A percentile compares a stretch with the other conserved stretches of the same genome.
These are phyloP conservation scores for Muschampia staudingeri DNA, from an alignment of 2,888 invertebrate species.

Conservation along the genomic window DNA sequence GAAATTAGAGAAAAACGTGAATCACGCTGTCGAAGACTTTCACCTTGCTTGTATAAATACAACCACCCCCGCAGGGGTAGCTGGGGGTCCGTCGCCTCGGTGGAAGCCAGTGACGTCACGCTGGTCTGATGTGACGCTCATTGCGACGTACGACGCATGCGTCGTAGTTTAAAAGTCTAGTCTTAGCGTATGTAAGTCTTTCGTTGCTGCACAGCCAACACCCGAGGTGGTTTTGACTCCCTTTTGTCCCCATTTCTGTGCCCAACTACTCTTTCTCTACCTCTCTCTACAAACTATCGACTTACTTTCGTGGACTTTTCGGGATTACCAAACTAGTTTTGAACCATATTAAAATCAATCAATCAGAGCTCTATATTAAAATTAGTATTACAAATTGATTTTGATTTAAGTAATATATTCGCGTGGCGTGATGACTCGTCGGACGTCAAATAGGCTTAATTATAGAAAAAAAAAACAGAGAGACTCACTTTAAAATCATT, in stretches of 20 bases:
- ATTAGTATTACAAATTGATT: no score
- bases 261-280: no score
- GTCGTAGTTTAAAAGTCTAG: background rate
- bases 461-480: no score
- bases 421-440: no score
- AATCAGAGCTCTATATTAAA: no score
- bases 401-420: no score
- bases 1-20: background rate
- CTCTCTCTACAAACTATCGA: no score
- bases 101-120: slow-evolving; percentile 7
- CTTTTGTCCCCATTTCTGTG: background rate
- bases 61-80: background rate
- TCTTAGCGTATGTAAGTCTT: background rate
- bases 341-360: no score
- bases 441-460: no score
- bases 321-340: no score
- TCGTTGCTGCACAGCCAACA: background rate
- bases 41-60: background rate
- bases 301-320: no score
- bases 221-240: background rate
- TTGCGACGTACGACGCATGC: background rate
- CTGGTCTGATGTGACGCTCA: background rate
- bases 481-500: background rate
- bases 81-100: background rate
- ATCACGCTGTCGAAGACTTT: background rate